phyloP scores from a whole-genome alignment of 2,113 vertebrate genomes.

The Erythrocercus mccallii region DNA sequence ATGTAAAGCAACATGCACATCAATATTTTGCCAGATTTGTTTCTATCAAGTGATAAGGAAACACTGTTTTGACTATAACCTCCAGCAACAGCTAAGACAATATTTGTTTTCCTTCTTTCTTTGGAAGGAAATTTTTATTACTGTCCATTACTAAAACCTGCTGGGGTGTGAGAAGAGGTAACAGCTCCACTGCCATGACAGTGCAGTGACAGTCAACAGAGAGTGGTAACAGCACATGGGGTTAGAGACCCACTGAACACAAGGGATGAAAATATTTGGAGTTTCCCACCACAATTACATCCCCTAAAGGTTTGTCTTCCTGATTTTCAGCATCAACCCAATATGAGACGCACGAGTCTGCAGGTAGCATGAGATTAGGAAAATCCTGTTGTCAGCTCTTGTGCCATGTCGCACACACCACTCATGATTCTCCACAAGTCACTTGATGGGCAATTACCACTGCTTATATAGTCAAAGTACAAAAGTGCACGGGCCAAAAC shows the following conservation, averaged over 20 bases:
- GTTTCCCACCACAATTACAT: neutral
- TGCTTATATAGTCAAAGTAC: neutral
- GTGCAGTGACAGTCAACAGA: neutral
- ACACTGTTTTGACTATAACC: conserved; percentile 35
- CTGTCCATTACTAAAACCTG: neutral
- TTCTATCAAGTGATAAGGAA: conserved; percentile 18
- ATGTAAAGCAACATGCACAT: conserved; percentile 15
- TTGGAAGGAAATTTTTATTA: neutral
- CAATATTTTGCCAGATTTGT: conserved; percentile 54
- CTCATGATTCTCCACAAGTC: neutral
- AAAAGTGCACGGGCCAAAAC: neutral
- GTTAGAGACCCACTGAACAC: neutral
- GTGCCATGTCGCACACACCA: neutral
- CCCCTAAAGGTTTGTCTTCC: neutral
- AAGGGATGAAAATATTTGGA: neutral
- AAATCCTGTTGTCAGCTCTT: neutral
- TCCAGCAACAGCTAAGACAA: conserved; percentile 2
- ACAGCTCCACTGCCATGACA: neutral
- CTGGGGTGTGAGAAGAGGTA: neutral
- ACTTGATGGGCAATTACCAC: neutral
- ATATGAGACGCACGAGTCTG: neutral
- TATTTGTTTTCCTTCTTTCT: neutral
- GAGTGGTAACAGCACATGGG: rapidly evolving
- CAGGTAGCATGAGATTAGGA: neutral
- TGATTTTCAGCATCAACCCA: neutral